Percentiles rank a stretch among this genome's conserved stretches.
Evolutionary conservation across 1,140 invertebrate species (phyloP).

Genomic region (Prorops nasuta): DNA sequence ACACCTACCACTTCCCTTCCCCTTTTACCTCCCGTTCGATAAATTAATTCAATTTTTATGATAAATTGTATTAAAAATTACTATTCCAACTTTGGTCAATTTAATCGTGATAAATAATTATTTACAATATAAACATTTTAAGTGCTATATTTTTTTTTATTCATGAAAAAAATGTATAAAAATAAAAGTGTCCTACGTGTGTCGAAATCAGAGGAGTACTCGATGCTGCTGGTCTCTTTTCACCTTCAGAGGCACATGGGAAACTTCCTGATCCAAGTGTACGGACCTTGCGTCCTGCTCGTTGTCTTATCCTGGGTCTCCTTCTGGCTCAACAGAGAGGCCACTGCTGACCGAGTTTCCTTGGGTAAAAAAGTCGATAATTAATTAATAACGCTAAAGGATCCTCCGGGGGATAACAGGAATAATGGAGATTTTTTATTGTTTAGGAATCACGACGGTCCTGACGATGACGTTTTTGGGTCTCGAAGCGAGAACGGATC

Average conservation of each 20-base stretch:
- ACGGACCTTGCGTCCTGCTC: constrained; percentile 81
- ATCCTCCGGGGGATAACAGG: too few species aligned
- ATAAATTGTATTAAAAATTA: too few species aligned
- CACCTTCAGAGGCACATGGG: constrained; percentile 83
- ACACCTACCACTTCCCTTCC: too few species aligned
- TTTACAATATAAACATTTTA: too few species aligned
- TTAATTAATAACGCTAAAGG: not conserved
- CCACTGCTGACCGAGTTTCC: constrained; percentile 82
- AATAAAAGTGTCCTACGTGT: too few species aligned
- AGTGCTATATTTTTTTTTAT: too few species aligned
- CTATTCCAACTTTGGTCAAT: too few species aligned
- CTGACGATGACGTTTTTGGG: constrained; percentile 88
- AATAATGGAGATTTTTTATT: not conserved
- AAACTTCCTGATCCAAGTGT: constrained; percentile 87
- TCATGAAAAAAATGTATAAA: too few species aligned
- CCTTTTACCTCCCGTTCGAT: too few species aligned
- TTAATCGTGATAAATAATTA: too few species aligned
- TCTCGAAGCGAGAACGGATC: constrained; percentile 78
- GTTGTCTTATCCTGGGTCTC: constrained; percentile 89
- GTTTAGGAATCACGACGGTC: constrained; percentile 78
- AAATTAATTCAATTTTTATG: too few species aligned
- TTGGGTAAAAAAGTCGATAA: constrained; percentile 61
- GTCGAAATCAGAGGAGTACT: constrained; percentile 68
- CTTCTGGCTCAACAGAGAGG: constrained; percentile 88
- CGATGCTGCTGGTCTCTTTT: constrained; percentile 78